These are phyloP conservation scores for Mylabris phalerata DNA, from an alignment of 1,140 invertebrate species.

Conservation along the genomic window DNA sequence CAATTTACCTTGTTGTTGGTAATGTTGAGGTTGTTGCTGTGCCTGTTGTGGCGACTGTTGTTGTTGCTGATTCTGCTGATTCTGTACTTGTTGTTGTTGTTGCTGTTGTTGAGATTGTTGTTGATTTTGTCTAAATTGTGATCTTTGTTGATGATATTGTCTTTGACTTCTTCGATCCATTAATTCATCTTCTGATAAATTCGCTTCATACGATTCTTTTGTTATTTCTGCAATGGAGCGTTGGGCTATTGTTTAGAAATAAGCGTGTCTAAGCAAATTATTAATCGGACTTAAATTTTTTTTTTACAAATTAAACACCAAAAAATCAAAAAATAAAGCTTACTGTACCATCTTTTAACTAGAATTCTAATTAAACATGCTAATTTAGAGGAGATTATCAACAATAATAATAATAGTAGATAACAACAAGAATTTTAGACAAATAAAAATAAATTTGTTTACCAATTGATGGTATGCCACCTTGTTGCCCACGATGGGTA, in stretches of 20 bases:
- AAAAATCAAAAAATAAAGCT: constrained; percentile 8
- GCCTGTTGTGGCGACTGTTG: constrained; percentile 43
- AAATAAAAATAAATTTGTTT: constrained; percentile 9
- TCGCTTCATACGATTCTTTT: constrained; percentile 65
- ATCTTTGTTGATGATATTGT: constrained; percentile 38
- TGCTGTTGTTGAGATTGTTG: constrained; percentile 46
- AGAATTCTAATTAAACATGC: too few species aligned
- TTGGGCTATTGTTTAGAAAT: constrained; percentile 36
- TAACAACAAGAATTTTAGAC: too few species aligned
- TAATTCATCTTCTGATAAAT: constrained; percentile 49
- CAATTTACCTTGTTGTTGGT: constrained; percentile 43
- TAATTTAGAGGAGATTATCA: too few species aligned
- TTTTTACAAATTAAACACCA: constrained; percentile 32
- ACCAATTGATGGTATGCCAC: constrained; percentile 41
- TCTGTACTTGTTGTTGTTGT: constrained; percentile 40
- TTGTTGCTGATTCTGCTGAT: constrained; percentile 12
- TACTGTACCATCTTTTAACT: not conserved
- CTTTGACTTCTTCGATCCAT: constrained; percentile 41
- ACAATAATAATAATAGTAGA: too few species aligned
- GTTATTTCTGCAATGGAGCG: constrained; percentile 76
- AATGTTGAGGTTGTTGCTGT: constrained; percentile 38
- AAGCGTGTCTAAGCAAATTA: constrained; percentile 29
- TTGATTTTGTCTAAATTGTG: constrained; percentile 45
- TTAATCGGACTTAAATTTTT: constrained; percentile 17
- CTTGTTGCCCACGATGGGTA: constrained; percentile 31